phyloP scores from a whole-genome alignment of 2,888 invertebrate genomes.

The Stratiomys singularior region DNA sequence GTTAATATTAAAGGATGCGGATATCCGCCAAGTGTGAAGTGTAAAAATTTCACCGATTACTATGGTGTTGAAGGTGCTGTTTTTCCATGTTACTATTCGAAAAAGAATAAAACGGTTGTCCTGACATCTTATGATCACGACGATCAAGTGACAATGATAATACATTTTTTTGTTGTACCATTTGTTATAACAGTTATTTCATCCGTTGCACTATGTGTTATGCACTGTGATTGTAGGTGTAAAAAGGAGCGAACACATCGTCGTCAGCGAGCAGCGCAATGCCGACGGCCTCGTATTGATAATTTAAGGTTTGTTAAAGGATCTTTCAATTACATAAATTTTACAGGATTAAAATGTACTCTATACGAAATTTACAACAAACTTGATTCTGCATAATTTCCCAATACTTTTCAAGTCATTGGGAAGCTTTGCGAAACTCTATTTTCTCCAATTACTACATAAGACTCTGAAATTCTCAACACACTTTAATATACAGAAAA shows the following conservation, averaged over 20 bases:
- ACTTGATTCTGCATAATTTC: too few species aligned
- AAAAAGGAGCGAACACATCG: conserved; percentile 74
- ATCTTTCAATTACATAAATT: too few species aligned
- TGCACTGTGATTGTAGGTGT: conserved; percentile 87
- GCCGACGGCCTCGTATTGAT: conserved; percentile 71
- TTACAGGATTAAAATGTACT: too few species aligned
- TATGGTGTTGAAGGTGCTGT: conserved; percentile 79
- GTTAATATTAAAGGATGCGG: conserved; percentile 93
- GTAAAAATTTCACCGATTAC: conserved; percentile 78
- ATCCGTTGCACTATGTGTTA: conserved; percentile 84
- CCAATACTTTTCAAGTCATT: too few species aligned
- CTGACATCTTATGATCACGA: conserved; percentile 85
- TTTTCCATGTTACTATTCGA: conserved; percentile 89
- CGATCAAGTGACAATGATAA: conserved; percentile 83
- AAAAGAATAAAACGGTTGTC: conserved; percentile 84
- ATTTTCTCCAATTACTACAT: too few species aligned
- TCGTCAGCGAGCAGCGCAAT: conserved; percentile 64
- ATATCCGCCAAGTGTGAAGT: conserved; percentile 88
- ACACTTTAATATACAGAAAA: too few species aligned
- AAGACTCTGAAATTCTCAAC: too few species aligned
- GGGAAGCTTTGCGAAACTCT: too few species aligned
- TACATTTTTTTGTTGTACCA: conserved; percentile 85
- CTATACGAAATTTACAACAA: too few species aligned
- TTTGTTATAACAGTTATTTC: conserved; percentile 86
- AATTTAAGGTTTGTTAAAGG: conserved; percentile 68